Base-by-base conservation (phyloP, 1,140 invertebrate genomes). In the Solen grandis region DNA sequence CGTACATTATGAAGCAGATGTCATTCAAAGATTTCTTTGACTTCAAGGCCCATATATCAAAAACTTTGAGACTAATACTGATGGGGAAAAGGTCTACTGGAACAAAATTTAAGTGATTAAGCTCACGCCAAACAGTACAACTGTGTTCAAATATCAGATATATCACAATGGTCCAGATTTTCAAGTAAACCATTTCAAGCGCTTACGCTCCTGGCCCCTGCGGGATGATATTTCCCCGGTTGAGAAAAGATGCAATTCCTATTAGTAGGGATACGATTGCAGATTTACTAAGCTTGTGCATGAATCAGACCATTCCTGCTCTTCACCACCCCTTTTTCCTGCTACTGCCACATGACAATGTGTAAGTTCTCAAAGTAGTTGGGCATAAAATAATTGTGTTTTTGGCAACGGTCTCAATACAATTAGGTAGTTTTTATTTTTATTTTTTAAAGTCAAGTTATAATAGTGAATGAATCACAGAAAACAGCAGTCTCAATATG, bases 281-380 rank as follows among this genome's bases (percentile, higher is more conserved):
- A 36, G 52, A 70, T 31, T n/a, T 55, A 0, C 13, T 70, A 2
- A 31, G 5, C 27, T 27, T 70, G 1, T 70, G 68, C 41, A 55
- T 33, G 35, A 70, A 55, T 22, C 4, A 55, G 3, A 31, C 22
- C 19, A 70, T 70, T 33, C 68, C 68, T 16, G 13, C 19, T 1
- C 13, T 70, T 16, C 68, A 70, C 35, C 68, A 70, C 29, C n/a
- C 68, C 3, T 70, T 70, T 54, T 70, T 52, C 35, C 50, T 70
- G 2, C 27, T 54, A 2, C 50, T 70, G 1, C 46, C 68, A 8
- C 68, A 70, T 27, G 2, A 54, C 8, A 5, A n/a, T 63, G 10
- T n/a, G n/a, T n/a, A n/a, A n/a, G n/a, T n/a, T n/a, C n/a, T n/a
- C n/a, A n/a, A n/a, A n/a, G n/a, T n/a, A n/a, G n/a, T n/a, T n/a